Evolutionary conservation across 2,113 vertebrate genomes (phyloP).

Genomic region (Mirounga angustirostris): DNA sequence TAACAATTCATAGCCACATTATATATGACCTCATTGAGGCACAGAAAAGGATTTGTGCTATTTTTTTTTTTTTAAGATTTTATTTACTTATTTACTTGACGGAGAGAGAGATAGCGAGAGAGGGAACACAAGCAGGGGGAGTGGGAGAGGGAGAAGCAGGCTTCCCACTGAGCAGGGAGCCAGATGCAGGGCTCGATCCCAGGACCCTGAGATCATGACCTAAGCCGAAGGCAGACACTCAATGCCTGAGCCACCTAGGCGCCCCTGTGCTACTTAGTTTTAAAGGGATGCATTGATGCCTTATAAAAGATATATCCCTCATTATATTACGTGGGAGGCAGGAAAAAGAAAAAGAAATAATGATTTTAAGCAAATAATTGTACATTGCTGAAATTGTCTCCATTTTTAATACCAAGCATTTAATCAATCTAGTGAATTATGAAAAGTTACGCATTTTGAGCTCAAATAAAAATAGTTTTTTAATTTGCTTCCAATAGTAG

Average conservation of each 20-base stretch:
- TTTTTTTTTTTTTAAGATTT: not conserved
- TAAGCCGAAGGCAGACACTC: too few species aligned
- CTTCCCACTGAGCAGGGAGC: too few species aligned
- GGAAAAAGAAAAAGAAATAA: slow-evolving; percentile 44
- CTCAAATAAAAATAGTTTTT: not conserved
- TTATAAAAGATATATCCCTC: not conserved
- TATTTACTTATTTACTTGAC: too few species aligned
- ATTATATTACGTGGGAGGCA: slow-evolving; percentile 16
- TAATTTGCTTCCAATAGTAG: not conserved
- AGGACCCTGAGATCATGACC: too few species aligned
- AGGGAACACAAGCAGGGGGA: too few species aligned
- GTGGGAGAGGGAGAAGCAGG: too few species aligned
- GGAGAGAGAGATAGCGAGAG: too few species aligned
- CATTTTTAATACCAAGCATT: not conserved
- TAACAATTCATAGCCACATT: not conserved
- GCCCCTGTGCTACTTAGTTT: not conserved
- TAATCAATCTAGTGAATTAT: not conserved
- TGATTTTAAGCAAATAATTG: slow-evolving; percentile 32
- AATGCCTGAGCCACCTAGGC: too few species aligned
- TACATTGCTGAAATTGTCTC: not conserved
- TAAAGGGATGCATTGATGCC: not conserved
- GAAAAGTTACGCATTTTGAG: not conserved
- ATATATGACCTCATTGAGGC: not conserved
- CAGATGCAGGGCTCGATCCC: too few species aligned
- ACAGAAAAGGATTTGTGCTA: not conserved